phyloP scores from a whole-genome alignment of 2,888 invertebrate genomes.

The Cynaeus angustus region DNA sequence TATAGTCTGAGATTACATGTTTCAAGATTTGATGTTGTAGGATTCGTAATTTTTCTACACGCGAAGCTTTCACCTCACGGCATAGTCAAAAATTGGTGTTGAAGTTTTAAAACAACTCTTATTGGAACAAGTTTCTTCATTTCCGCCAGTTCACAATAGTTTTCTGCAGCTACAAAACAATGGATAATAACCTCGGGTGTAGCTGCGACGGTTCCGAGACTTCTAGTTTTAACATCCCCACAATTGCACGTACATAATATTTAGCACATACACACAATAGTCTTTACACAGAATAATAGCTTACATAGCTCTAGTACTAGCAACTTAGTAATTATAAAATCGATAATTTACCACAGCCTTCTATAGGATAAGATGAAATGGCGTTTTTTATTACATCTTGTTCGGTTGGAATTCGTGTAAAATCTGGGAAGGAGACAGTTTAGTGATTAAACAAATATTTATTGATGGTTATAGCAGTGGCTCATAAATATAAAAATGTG shows the following conservation, averaged over 20 bases:
- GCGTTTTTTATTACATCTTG: not conserved
- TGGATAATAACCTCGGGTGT: too few species aligned
- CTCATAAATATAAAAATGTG: conserved; percentile 22
- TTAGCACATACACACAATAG: conserved; percentile 6
- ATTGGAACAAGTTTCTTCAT: conserved; percentile 35
- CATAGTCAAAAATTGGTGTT: conserved; percentile 35
- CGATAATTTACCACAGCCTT: too few species aligned
- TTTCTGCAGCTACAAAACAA: not conserved
- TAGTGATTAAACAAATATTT: conserved; percentile 7
- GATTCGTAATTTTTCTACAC: conserved; percentile 35
- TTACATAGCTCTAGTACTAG: not conserved
- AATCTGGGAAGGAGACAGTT: conserved; percentile 6
- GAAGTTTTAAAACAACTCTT: conserved; percentile 38
- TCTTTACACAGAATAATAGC: not conserved
- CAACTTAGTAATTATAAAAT: too few species aligned
- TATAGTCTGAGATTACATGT: conserved; percentile 37
- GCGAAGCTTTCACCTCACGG: conserved; percentile 18
- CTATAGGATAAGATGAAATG: not conserved
- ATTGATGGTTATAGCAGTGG: conserved; percentile 12
- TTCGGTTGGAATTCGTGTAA: not conserved
- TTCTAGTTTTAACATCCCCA: not conserved
- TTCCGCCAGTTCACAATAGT: conserved; percentile 16
- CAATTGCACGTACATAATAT: not conserved
- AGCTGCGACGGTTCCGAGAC: not conserved
- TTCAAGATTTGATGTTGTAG: conserved; percentile 16